Percentiles rank a stretch among this genome's conserved stretches.
Conservation (phyloP, 2,113 vertebrate species). For the Nannospalax galili region DNA sequence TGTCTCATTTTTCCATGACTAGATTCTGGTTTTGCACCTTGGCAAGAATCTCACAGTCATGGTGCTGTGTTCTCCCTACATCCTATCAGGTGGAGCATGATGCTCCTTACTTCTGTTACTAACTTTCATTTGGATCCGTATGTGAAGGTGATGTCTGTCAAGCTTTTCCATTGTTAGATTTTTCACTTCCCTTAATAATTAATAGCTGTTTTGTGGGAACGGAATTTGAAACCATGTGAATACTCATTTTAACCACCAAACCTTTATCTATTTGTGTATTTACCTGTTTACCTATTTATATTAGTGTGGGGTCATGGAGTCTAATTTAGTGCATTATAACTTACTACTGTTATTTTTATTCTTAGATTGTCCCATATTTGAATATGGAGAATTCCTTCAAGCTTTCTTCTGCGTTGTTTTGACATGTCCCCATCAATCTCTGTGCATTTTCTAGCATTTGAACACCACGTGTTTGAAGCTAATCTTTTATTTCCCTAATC, state of each 20-base stretch:
- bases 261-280: not conserved
- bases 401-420: slow-evolving; percentile 11
- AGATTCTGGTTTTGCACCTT: slow-evolving; percentile 7
- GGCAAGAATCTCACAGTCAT: not conserved
- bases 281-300: slow-evolving; percentile 10
- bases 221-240: slow-evolving; percentile 1
- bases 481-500: not conserved
- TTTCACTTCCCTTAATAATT: slow-evolving; percentile 9
- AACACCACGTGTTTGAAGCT: not conserved
- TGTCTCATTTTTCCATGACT: slow-evolving; percentile 2
- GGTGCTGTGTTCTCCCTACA: not conserved
- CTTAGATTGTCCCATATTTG: slow-evolving; percentile 12
- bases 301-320: not conserved
- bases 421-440: not conserved
- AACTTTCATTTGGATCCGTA: not conserved
- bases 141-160: slow-evolving; percentile 3
- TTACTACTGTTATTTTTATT: slow-evolving; percentile 26
- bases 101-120: slow-evolving; percentile 5
- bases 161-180: slow-evolving; percentile 13
- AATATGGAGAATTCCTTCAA: not conserved
- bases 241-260: not conserved
- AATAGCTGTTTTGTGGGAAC: slow-evolving; percentile 13
- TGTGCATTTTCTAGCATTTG: not conserved
- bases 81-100: not conserved
- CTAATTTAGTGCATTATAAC: slow-evolving; percentile 29